Evolutionary conservation across 2,888 invertebrate species (phyloP), one percentile per base, ranked within the genome.

Genomic region (Bombyx huttoni): DNA sequence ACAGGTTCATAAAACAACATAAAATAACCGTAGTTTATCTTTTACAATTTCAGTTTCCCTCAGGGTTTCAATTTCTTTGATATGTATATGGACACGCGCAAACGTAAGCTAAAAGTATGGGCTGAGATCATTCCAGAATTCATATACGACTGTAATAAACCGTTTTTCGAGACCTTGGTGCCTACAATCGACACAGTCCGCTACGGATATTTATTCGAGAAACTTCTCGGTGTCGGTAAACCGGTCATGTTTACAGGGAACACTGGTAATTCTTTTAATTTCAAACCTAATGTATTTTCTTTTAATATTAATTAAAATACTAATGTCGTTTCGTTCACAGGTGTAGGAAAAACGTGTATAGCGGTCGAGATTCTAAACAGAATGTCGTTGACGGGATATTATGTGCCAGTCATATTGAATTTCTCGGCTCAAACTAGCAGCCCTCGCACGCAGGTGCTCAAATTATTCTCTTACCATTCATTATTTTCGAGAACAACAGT

Each of bases 381-480:
- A 48, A 89, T 97, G 65, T 78, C 90, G 7, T 67, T 78, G 0
- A 86, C 90, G 0, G 91, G 91, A 0, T 75, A 84, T 48, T 94
- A 92, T 68, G 91, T 96, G 33, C 94, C 96, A 0, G 91, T 94
- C 0, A 92, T 94, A 57, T 85, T 98, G 54, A 97, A 96, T 71
- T 97, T 97, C 79, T 97, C 97, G 0, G 97, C 97, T 0, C 97
- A 97, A 85, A 97, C 97, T 0, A 94, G 94, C 74, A 96, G 96
- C 64, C 80, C 90, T 34, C 89, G 95, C 34, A 96, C 96, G 0
- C 94, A 94, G 81, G 91, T 90, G 61, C 46, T 8, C 24, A 3
- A 49, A 49, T 6, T 33, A 33, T 34, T 40, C 40, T 48, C 33
- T 40, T 10, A 40, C 12, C 1, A 12, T 40, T 40, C 3, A 10